Evolutionary conservation across 2,797 vertebrate species (phyloP).

Genomic region (Bryconaethiops microstoma): DNA sequence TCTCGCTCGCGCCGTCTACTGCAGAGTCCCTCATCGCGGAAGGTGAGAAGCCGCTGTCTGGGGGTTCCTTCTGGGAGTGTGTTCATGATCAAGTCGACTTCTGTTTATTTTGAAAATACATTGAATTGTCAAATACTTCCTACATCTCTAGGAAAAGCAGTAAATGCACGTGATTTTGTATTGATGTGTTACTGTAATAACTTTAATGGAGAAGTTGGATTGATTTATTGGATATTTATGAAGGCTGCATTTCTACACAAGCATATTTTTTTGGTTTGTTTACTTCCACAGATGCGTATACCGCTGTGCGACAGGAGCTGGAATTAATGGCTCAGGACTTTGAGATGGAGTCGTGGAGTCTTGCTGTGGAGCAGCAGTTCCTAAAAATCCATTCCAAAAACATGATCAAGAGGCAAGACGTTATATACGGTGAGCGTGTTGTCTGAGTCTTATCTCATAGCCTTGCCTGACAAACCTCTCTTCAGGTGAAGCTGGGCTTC

Average conservation of each 20-base stretch:
- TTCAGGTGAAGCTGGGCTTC: too few relatives aligned
- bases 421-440: constrained; percentile 93
- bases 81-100: too few relatives aligned
- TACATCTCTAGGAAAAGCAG: too few relatives aligned
- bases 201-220: too few relatives aligned
- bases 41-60: constrained; percentile 76
- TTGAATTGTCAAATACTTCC: too few relatives aligned
- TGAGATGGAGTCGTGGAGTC: constrained; percentile 93
- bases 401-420: constrained; percentile 88
- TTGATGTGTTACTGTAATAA: too few relatives aligned
- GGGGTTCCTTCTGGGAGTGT: too few relatives aligned
- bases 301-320: constrained; percentile 83
- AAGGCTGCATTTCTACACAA: too few relatives aligned
- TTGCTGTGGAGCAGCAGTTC: constrained; percentile 84
- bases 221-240: too few relatives aligned
- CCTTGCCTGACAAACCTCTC: background rate
- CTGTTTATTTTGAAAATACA: too few relatives aligned
- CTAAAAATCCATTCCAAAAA: constrained; percentile 85
- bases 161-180: too few relatives aligned
- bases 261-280: too few relatives aligned
- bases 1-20: constrained; percentile 83
- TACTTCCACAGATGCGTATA: constrained; percentile 53
- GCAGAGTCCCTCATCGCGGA: constrained; percentile 88
- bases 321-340: constrained; percentile 88
- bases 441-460: background rate